A percentile compares a stretch with the other conserved stretches of the same genome.
phyloP scores from a whole-genome alignment of 2,113 vertebrate species.

The Lucifuga dentata region DNA sequence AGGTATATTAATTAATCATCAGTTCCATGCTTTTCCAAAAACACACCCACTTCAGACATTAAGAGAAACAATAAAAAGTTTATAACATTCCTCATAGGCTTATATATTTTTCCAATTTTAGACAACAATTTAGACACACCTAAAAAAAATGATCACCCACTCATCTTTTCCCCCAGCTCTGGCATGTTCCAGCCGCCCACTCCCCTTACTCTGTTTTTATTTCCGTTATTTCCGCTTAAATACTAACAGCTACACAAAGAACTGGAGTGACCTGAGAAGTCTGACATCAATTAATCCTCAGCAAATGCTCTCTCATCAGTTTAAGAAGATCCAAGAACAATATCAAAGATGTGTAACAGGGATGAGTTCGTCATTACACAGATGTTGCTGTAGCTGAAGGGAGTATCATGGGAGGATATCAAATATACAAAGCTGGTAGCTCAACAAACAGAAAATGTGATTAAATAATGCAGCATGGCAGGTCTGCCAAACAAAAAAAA shows the following conservation, averaged over 20 bases:
- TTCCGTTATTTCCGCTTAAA: conserved; percentile 5
- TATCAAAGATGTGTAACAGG: conserved; percentile 34
- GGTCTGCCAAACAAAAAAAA: background rate
- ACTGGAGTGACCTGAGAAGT: background rate
- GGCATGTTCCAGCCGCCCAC: conserved; percentile 12
- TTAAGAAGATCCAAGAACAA: conserved; percentile 46
- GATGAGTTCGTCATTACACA: conserved; percentile 32
- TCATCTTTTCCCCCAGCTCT: background rate
- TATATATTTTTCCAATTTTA: background rate
- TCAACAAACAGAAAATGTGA: conserved; percentile 9
- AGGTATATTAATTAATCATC: no score
- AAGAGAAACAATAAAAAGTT: background rate
- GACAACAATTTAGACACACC: conserved; percentile 46
- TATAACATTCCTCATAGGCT: background rate
- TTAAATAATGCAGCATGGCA: background rate
- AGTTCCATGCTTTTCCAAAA: no score
- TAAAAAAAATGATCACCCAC: conserved; percentile 32
- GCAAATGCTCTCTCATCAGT: background rate
- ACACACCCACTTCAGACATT: no score
- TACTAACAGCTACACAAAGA: conserved; percentile 7
- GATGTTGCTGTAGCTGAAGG: conserved; percentile 27
- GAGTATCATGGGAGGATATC: conserved; percentile 4
- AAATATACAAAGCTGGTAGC: background rate
- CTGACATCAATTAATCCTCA: conserved; percentile 11
- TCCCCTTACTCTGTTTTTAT: conserved; percentile 25